phyloP scores from a whole-genome alignment of 2,888 invertebrate genomes.

The Monochamus alternatus region DNA sequence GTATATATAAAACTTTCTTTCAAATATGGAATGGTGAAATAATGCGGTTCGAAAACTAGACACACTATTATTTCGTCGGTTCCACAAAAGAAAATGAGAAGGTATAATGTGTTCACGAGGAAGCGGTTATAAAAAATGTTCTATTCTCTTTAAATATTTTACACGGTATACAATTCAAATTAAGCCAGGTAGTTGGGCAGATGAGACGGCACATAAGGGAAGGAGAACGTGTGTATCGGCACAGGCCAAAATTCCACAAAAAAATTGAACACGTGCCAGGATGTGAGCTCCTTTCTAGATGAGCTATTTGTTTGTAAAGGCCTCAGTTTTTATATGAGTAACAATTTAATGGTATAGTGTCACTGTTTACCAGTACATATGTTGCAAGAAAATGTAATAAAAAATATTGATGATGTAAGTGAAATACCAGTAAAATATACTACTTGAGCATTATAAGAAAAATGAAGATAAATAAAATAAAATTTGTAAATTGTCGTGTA shows the following conservation, averaged over 20 bases:
- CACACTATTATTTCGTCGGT: too few relatives aligned
- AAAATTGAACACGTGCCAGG: constrained; percentile 36
- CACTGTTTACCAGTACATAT: not conserved
- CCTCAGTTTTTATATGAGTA: not conserved
- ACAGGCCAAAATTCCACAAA: constrained; percentile 24
- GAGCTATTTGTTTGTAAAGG: constrained; percentile 3
- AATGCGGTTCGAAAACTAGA: too few relatives aligned
- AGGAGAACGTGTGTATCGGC: constrained; percentile 8
- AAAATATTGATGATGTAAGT: too few relatives aligned
- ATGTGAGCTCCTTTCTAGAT: constrained; percentile 10
- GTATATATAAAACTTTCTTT: too few relatives aligned
- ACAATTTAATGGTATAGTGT: not conserved
- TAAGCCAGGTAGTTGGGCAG: constrained; percentile 27
- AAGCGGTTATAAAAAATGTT: not conserved
- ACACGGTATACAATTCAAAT: constrained; percentile 12
- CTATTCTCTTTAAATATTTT: constrained; percentile 15
- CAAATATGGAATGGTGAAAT: too few relatives aligned
- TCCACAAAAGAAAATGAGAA: too few relatives aligned
- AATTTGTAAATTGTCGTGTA: too few relatives aligned
- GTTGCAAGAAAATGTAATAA: too few relatives aligned
- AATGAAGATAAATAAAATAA: too few relatives aligned
- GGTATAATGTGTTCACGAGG: too few relatives aligned
- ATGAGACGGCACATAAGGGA: constrained; percentile 4
- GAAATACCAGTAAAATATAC: too few relatives aligned
- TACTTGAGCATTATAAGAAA: too few relatives aligned